Conservation (phyloP, 2,888 invertebrate genomes). For the Tuberolachnus salignus region DNA sequence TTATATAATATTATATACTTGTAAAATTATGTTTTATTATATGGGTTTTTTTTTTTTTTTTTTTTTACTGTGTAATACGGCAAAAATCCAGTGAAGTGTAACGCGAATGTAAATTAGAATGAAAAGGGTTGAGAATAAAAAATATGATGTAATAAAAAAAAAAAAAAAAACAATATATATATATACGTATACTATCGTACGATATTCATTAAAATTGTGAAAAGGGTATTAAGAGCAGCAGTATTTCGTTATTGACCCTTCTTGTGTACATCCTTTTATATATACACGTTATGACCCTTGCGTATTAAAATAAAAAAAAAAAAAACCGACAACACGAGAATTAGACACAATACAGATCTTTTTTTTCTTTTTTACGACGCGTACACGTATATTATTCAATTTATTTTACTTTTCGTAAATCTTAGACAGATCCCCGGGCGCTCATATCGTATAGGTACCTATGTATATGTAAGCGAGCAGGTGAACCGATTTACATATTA, state of each 20-base stretch:
- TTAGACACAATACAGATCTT: constrained; percentile 17
- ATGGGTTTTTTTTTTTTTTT: not conserved
- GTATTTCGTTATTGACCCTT: constrained; percentile 53
- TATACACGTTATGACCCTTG: constrained; percentile 23
- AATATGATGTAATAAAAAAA: constrained; percentile 46
- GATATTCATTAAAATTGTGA: constrained; percentile 55
- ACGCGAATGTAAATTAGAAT: constrained; percentile 43
- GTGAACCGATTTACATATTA: constrained; percentile 52
- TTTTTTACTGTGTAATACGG: constrained; percentile 34
- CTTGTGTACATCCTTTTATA: constrained; percentile 33
- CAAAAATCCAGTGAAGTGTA: constrained; percentile 44
- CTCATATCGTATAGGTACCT: not conserved
- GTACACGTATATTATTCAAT: constrained; percentile 18
- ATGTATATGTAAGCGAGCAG: no score
- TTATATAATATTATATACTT: not conserved
- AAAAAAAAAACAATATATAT: constrained; percentile 10
- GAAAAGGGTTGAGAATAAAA: constrained; percentile 41
- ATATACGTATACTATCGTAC: constrained; percentile 12
- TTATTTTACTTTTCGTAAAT: constrained; percentile 21
- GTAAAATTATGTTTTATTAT: not conserved
- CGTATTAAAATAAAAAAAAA: constrained; percentile 24
- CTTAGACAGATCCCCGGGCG: constrained; percentile 25
- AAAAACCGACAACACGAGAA: not conserved
- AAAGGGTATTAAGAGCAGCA: constrained; percentile 50
- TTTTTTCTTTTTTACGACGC: not conserved